Percentiles rank a stretch among this genome's conserved stretches.
These are phyloP conservation scores for Spisula solida DNA, from an alignment of 2,888 invertebrate species.

Conservation along the genomic window DNA sequence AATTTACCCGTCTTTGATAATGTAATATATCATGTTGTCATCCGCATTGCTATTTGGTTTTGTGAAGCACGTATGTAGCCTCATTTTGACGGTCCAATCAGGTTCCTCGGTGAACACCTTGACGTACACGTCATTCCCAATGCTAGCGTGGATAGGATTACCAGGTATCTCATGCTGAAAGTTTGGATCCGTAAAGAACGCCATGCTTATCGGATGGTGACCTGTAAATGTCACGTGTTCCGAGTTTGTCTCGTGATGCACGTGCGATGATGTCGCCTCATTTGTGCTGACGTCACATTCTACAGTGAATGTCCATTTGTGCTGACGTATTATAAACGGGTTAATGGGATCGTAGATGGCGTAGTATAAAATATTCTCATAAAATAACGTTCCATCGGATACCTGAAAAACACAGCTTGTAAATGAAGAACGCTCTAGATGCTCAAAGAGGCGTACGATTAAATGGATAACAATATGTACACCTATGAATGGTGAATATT, in stretches of 20 bases:
- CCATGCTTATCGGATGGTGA: conserved; percentile 22
- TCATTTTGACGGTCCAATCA: conserved; percentile 43
- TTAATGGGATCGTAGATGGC: conserved; percentile 19
- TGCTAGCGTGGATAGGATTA: background rate
- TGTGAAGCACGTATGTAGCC: conserved; percentile 42
- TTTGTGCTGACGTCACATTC: conserved; percentile 39
- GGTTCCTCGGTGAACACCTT: conserved; percentile 34
- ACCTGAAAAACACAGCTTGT: background rate
- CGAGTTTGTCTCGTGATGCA: conserved; percentile 29
- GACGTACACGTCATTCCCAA: conserved; percentile 28
- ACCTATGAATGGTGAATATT: no score
- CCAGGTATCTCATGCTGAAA: conserved; percentile 11
- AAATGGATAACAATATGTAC: no score
- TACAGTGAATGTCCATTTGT: conserved; percentile 34
- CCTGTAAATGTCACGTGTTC: background rate
- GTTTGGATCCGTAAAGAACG: conserved; percentile 21
- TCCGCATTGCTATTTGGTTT: conserved; percentile 4
- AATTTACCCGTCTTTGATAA: conserved; percentile 40
- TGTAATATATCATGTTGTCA: background rate
- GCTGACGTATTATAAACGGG: conserved; percentile 26
- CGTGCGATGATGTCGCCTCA: conserved; percentile 23
- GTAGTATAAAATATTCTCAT: conserved; percentile 26
- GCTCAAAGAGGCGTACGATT: no score
- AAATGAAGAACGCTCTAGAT: no score
- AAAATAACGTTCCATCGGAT: background rate